phyloP scores from a whole-genome alignment of 23 tunicate genomes.

The Aplidium turbinatum region DNA sequence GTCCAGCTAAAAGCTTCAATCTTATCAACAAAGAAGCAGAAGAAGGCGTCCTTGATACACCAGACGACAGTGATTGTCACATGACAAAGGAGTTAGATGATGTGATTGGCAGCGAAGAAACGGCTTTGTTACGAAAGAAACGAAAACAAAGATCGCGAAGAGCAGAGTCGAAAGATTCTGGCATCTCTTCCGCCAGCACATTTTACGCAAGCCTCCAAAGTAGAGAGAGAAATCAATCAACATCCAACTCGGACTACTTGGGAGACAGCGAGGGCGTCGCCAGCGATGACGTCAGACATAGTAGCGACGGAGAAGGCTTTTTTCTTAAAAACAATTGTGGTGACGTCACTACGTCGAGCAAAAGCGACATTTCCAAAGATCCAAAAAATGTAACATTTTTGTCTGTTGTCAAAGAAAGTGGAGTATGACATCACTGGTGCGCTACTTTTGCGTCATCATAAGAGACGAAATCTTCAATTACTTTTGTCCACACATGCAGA shows the following conservation, averaged over 20 bases:
- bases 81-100: slow-evolving; percentile 30
- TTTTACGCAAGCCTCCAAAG: slow-evolving; percentile 2
- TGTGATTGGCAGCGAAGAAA: slow-evolving; percentile 36
- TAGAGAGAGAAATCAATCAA: slow-evolving; percentile 12
- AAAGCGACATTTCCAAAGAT: no score
- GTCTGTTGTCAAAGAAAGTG: no score
- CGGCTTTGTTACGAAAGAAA: slow-evolving; percentile 7
- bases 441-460: no score
- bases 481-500: no score
- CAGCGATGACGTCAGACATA: slow-evolving; percentile 18
- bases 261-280: slow-evolving; percentile 31
- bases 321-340: background rate
- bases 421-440: no score
- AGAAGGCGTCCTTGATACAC: background rate
- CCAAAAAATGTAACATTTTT: no score
- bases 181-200: slow-evolving; percentile 46
- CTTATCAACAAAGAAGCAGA: no score
- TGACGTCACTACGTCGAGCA: no score
- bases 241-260: slow-evolving; percentile 28
- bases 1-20: slow-evolving; percentile 52
- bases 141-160: slow-evolving; percentile 25
- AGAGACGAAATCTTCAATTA: no score
- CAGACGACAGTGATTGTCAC: no score
- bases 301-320: background rate
- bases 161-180: slow-evolving; percentile 63